phyloP scores from a whole-genome alignment of 2,113 vertebrate species.

The Ceyx margarethae region DNA sequence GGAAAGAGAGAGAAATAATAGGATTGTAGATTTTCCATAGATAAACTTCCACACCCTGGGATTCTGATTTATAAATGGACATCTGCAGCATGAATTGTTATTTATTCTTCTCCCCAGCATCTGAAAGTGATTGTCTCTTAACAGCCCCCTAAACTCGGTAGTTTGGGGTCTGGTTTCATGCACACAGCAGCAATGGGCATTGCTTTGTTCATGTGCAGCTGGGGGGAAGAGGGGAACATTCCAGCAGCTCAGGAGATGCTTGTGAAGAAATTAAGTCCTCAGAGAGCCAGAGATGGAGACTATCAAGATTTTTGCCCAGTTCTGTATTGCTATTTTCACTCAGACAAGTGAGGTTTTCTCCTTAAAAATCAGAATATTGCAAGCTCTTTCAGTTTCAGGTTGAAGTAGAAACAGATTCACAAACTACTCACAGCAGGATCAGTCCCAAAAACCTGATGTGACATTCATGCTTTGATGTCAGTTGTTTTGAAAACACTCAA shows the following conservation, averaged over 20 bases:
- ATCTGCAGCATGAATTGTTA: background rate
- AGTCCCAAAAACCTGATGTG: background rate
- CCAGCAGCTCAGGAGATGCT: background rate
- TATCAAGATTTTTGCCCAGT: background rate
- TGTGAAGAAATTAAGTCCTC: background rate
- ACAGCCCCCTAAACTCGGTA: background rate
- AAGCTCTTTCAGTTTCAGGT: background rate
- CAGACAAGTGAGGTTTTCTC: background rate
- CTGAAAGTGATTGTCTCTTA: background rate
- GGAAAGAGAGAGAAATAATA: background rate
- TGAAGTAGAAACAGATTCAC: background rate
- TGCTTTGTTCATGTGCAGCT: background rate
- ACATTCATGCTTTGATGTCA: fast-evolving
- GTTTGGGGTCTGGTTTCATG: background rate
- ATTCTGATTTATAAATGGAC: background rate
- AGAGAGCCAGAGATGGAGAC: background rate
- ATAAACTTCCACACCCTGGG: background rate
- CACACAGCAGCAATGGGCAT: background rate
- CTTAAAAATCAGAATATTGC: too few relatives aligned
- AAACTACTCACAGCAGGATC: background rate
- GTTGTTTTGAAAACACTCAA: background rate
- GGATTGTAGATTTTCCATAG: background rate
- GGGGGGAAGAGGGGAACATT: background rate
- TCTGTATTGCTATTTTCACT: background rate
- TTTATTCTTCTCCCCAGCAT: background rate